These are phyloP conservation scores for Heliocidaris tuberculata DNA, from an alignment of 35 echinoderm and acorn worm species.

Conservation along the genomic window DNA sequence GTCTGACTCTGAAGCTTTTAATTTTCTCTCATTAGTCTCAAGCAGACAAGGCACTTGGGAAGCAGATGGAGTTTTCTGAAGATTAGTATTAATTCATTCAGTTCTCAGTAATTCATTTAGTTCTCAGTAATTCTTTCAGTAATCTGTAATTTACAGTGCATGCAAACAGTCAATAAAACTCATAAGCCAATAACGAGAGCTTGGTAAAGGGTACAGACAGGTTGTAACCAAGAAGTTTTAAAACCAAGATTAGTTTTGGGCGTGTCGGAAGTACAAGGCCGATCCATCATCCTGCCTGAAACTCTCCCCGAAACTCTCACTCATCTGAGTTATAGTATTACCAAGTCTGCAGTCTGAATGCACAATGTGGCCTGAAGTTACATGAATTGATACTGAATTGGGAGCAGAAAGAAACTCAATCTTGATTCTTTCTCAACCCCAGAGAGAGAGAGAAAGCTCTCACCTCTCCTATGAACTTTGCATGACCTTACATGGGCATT, in stretches of 20 bases:
- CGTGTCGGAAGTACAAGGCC: background rate
- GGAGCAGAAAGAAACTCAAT: background rate
- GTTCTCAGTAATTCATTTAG: background rate
- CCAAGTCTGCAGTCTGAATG: background rate
- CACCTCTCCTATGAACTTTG: background rate
- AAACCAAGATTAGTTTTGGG: background rate
- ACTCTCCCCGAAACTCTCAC: background rate
- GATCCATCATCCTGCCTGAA: background rate
- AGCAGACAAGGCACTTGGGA: background rate
- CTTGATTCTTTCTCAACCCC: background rate
- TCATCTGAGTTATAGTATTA: background rate
- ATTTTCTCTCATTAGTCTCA: background rate
- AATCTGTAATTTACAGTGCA: background rate
- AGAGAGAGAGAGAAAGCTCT: background rate
- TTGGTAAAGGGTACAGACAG: background rate
- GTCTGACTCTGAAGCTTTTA: background rate
- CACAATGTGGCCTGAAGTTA: background rate
- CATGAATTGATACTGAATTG: conserved; percentile 4
- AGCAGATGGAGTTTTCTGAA: background rate
- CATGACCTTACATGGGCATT: background rate
- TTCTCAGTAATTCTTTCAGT: background rate
- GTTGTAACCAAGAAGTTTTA: background rate
- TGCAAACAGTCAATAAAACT: background rate
- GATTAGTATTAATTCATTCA: background rate
- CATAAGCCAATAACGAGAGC: background rate